phyloP scores from a whole-genome alignment of 37 sponge, comb jelly and placozoan species.

The Mnemiopsis leidyi region DNA sequence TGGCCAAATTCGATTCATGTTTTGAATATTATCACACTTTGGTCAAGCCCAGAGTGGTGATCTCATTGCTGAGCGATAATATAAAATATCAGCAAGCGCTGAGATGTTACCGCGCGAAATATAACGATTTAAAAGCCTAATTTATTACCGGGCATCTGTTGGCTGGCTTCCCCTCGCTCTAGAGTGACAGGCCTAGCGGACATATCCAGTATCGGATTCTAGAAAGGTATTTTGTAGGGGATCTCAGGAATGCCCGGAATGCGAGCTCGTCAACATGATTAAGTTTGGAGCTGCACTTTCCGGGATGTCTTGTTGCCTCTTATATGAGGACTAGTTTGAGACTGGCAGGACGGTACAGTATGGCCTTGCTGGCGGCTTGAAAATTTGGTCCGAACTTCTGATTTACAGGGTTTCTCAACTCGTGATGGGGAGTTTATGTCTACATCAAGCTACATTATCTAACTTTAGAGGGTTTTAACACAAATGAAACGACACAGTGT shows the following conservation, averaged over 20 bases:
- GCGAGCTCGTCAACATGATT: background rate
- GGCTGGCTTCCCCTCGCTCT: background rate
- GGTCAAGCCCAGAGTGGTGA: background rate
- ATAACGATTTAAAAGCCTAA: background rate
- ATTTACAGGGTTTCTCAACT: background rate
- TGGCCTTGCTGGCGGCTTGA: background rate
- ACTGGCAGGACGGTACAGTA: background rate
- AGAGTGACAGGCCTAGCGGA: background rate
- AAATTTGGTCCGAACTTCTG: background rate
- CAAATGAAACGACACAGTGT: background rate
- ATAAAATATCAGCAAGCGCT: background rate
- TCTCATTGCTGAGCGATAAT: background rate
- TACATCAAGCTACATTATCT: background rate
- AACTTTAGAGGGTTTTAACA: background rate
- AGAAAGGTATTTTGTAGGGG: background rate
- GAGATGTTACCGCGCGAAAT: background rate
- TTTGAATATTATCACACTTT: background rate
- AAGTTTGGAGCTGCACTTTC: background rate
- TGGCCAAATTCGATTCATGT: background rate
- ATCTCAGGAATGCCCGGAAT: background rate
- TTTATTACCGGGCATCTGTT: background rate
- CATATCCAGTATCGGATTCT: background rate
- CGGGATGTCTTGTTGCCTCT: background rate
- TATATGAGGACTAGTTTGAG: background rate
- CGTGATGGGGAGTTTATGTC: background rate